A percentile compares a stretch with the other conserved stretches of the same genome.
These are phyloP conservation scores for Ceratina australensis DNA, from an alignment of 1,140 invertebrate species.

Conservation along the genomic window DNA sequence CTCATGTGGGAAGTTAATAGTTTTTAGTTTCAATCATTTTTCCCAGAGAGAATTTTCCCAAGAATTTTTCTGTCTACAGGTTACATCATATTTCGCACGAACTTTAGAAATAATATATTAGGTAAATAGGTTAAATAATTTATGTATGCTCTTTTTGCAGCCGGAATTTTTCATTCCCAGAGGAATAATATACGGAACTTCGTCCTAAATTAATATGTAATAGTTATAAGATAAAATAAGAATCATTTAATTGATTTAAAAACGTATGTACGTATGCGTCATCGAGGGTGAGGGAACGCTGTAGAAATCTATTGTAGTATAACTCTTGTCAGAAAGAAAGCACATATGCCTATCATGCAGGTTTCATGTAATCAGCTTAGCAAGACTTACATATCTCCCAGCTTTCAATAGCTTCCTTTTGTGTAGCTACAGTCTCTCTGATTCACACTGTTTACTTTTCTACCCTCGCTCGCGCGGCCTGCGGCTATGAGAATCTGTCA, in stretches of 20 bases:
- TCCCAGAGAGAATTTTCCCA: neutral
- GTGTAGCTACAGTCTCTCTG: constrained; percentile 11
- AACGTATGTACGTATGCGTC: no score
- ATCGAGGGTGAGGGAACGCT: no score
- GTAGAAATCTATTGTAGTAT: no score
- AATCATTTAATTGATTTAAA: no score
- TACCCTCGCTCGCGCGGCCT: constrained; percentile 13
- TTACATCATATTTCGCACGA: neutral
- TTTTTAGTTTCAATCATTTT: neutral
- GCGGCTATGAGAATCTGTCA: constrained; percentile 20
- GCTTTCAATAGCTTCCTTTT: neutral
- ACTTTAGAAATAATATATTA: neutral
- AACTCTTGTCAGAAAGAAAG: neutral
- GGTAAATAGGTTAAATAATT: neutral
- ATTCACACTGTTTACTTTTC: constrained; percentile 39
- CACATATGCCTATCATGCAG: constrained; percentile 10
- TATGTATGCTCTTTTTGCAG: no score
- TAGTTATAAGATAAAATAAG: no score
- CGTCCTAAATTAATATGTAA: no score
- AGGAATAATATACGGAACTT: no score
- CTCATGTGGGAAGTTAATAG: neutral
- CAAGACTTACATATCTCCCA: constrained; percentile 35
- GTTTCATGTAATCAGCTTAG: constrained; percentile 36
- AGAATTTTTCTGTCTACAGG: neutral
- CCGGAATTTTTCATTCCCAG: no score